Base-by-base conservation (phyloP, 2,888 invertebrate species). In the Rapana venosa region DNA sequence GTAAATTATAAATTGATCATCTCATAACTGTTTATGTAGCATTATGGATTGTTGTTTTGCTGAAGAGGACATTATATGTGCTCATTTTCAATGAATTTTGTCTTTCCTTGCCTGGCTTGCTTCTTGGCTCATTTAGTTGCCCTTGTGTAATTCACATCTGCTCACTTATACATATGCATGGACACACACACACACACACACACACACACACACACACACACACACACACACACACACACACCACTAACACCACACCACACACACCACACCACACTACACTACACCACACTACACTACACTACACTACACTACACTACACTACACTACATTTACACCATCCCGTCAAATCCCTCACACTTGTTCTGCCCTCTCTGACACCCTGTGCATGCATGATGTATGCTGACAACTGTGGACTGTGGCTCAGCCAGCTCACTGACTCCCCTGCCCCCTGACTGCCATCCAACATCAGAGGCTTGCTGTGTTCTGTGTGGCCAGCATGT, bases 401-500 rank as follows among this genome's bases (percentile, higher is more conserved):
- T 47, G 47, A 47, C 47, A 8, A 47, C 47, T 47, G 47, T 47
- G 47, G 47, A 47, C 47, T 47, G 8, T 8, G 47, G 47, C 47
- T 47, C 47, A 47, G 8, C 47, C 47, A 5, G 47, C 47, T 47
- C 47, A 47, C 47, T 47, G 47, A 8, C 47, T 47, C 47, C 47
- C 47, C 8, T 8, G 4, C 47, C 8, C 4, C 2, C 47, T 47
- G 47, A 47, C 47, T 47, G 47, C 4, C 47, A 47, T 47, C 47
- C 83, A 83, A 6, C n/a, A n/a, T n/a, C n/a, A 79, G 36, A 13
- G 5, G 47, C 47, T 36, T 11, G 81, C 22, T 26, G 47, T 83
- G 36, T 22, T 83, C 22, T 13, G 36, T 36, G 81, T 83, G 81
- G 22, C 81, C 79, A 79, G 79, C 79, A 79, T 79, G 79, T 74